Percentiles rank a stretch among this genome's conserved stretches.
Evolutionary conservation across 2,888 invertebrate species (phyloP).

Genomic region (Yponomeuta plumbellus): DNA sequence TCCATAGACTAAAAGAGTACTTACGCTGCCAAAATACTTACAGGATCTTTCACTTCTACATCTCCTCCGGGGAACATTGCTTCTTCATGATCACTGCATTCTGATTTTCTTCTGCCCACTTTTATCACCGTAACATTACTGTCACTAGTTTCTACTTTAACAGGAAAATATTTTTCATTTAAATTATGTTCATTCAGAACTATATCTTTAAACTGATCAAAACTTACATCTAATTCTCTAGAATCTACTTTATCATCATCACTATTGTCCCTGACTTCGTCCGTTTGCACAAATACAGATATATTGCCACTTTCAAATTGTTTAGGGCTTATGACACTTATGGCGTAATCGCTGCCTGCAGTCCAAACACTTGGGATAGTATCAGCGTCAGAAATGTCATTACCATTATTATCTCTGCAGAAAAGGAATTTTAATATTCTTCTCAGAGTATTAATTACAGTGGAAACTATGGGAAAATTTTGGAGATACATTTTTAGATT

Average conservation of each 20-base stretch:
- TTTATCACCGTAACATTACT: conserved; percentile 13
- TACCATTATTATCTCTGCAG: conserved; percentile 20
- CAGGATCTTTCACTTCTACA: background rate
- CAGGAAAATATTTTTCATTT: background rate
- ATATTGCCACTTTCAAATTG: background rate
- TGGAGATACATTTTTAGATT: background rate
- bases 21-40: background rate
- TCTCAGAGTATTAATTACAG: background rate
- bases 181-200: background rate
- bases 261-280: background rate
- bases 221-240: background rate
- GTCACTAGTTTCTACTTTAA: background rate
- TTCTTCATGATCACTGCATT: conserved; percentile 10
- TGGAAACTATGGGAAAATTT: background rate
- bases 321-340: conserved; percentile 9
- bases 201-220: background rate
- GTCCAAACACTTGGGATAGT: conserved; percentile 36
- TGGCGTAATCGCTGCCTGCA: conserved; percentile 19
- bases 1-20: background rate
- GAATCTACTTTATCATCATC: background rate
- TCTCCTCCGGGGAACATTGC: background rate
- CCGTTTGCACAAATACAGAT: background rate
- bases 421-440: conserved; percentile 18
- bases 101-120: background rate
- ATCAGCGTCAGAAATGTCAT: conserved; percentile 29